Conservation (phyloP, 2,797 vertebrate genomes). For the Channallabes apus region DNA sequence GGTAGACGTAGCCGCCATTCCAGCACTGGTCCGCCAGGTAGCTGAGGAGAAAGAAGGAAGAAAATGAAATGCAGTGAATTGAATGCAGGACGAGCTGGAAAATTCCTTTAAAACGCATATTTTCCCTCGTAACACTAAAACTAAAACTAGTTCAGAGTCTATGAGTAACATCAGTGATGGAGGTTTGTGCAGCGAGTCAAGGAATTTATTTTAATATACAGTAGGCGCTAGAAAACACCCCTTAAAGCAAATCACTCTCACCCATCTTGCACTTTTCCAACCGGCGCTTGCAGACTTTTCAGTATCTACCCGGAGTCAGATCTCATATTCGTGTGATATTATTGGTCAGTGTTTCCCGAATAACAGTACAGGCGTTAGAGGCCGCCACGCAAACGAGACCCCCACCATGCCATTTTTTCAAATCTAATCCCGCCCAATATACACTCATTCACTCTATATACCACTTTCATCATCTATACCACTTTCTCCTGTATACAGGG, state of each 20-base stretch:
- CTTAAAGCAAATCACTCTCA: not conserved
- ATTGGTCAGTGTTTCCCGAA: too few relatives aligned
- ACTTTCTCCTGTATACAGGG: too few relatives aligned
- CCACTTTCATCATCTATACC: too few relatives aligned
- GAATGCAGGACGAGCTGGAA: not conserved
- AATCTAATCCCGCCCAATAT: too few relatives aligned
- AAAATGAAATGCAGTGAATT: not conserved
- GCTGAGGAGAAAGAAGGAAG: conserved; percentile 67
- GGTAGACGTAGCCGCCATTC: conserved; percentile 92
- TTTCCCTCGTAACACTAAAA: not conserved
- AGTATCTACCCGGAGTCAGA: not conserved
- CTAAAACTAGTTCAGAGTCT: not conserved
- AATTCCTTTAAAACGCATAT: too few relatives aligned
- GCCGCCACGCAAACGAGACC: too few relatives aligned
- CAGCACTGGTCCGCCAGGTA: conserved; percentile 98
- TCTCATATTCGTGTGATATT: too few relatives aligned
- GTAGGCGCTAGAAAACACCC: not conserved
- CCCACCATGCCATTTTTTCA: too few relatives aligned
- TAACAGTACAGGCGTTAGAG: too few relatives aligned
- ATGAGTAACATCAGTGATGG: not conserved
- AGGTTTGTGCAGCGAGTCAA: not conserved
- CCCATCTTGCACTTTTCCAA: not conserved
- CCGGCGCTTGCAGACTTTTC: not conserved
- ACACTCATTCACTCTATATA: too few relatives aligned
- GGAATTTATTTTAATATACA: not conserved